These are phyloP conservation scores for Python bivittatus DNA, from an alignment of 2,113 vertebrate species.

Conservation along the genomic window DNA sequence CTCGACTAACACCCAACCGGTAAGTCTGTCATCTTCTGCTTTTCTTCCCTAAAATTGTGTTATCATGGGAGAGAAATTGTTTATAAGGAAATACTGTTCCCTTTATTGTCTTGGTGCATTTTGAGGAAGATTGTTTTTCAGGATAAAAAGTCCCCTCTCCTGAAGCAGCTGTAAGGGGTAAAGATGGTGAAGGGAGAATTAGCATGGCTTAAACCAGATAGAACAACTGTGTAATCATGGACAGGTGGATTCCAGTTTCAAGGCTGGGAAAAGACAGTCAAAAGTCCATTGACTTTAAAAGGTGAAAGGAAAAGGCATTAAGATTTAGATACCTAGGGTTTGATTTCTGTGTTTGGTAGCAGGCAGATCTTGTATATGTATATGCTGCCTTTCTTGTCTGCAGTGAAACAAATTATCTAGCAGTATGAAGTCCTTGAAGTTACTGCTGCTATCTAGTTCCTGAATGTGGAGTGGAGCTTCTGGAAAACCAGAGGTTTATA, in stretches of 20 bases:
- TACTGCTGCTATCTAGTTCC: not conserved
- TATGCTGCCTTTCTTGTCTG: not conserved
- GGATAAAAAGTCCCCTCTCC: not conserved
- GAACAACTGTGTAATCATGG: not conserved
- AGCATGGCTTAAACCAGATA: not conserved
- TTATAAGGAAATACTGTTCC: not conserved
- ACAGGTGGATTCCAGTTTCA: not conserved
- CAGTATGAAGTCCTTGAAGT: not conserved
- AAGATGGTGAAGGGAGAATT: not conserved
- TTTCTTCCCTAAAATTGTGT: constrained; percentile 16
- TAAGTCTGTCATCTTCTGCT: constrained; percentile 60
- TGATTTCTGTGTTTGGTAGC: not conserved
- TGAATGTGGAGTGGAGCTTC: not conserved
- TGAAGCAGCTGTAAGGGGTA: not conserved
- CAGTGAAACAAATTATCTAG: not conserved
- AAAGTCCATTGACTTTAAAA: not conserved
- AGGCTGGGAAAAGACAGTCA: not conserved
- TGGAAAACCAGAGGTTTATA: not conserved
- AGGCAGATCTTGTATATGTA: not conserved
- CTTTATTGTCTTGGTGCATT: not conserved
- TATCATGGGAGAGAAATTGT: not conserved
- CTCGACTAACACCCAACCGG: constrained; percentile 94
- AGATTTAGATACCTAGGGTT: not conserved
- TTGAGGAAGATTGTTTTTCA: not conserved
- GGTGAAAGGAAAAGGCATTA: not conserved